Base-by-base conservation (phyloP, 53 echinoderm and acorn worm genomes). In the Astropecten irregularis region DNA sequence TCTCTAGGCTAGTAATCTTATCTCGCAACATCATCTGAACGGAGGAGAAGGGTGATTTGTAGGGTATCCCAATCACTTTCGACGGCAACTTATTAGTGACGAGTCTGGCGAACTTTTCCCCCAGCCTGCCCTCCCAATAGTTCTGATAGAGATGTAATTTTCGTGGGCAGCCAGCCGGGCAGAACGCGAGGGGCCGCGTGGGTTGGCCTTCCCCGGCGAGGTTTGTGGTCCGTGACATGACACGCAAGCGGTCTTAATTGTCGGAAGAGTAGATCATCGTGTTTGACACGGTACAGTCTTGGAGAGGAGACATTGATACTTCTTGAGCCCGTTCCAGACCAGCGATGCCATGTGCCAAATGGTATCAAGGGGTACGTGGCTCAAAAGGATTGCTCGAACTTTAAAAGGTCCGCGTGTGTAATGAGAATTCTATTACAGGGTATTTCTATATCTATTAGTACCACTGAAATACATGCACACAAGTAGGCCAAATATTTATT, bases 171-270 rank as follows among this genome's bases (percentile, higher is more conserved):
- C 27, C 27, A 28, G 15, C 6, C 30, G 26, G 33, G 30, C 33
- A 18, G 25, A 7, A 15, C 15, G n/a, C n/a, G 20, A 39, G 46
- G 69, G 2, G 47, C 25, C 22, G 71, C 71, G 71, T 71, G 71
- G 71, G 51, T 31, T 33, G 71, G 51, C 34, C 34, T 52, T 34
- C 71, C 19, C 33, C 52, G 35, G 31, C 35, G 30, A 19, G 28
- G 30, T 30, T 29, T 18, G 51, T 18, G 50, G 49, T 13, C 52
- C 19, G 50, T 71, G n/a, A n/a, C n/a, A n/a, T n/a, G 71, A 71
- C 71, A 71, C 71, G 71, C 50, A 19, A 49, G 35, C n/a, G 71
- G 42, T 71, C 52, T 71, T 71, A 71, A 71, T 71, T 71, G 71
- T 71, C 71, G 71, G 71, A 71, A 71, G 71, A 36, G 10, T 29